Base-by-base conservation (phyloP, 2,797 vertebrate species). In the Urosaurus nigricauda region DNA sequence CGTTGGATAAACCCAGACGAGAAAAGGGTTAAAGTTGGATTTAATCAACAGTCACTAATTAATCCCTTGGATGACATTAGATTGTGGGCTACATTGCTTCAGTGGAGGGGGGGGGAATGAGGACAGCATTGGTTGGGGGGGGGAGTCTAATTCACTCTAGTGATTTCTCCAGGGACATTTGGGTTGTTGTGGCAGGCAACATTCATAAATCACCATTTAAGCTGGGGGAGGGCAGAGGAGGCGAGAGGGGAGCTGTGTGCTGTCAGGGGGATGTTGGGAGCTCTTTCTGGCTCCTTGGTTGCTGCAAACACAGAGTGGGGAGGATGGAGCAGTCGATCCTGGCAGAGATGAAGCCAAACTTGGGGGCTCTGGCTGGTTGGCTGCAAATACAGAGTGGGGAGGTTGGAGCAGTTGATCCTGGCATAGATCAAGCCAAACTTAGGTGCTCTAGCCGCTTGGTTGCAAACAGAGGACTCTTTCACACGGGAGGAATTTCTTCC, bases 11-110 rank as follows among this genome's bases (percentile, higher is more conserved):
- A 65, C n/a, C 26, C 35, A 19, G 43, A 90, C 87, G 85, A 29
- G 63, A 40, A 85, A 92, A 71, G 83, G 85, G 91, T 93, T 93
- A 93, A 92, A 78, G 65, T 73, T 79, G 93, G 88, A 91, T 93
- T 93, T 92, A 94, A 94, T 94, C 92, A 94, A 88, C 87, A 91
- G 92, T 80, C 88, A 87, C 92, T 89, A 92, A 93, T 94, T 89
- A 94, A 92, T 93, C 93, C 93, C 93, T 29, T 85, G 92, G 90
- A 92, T 93, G 93, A 88, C 91, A 94, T 91, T 92, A 93, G 93
- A 88, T 90, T 78, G 86, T 83, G 83, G 87, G 86, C 90, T 88
- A 60, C 87, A 82, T 77, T 83, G 83, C 83, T 26, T 40, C 63
- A 35, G 75, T 12, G 51, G 65, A n/a, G n/a, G n/a, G 84, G 75